Evolutionary conservation across 2,888 invertebrate species (phyloP).

Genomic region (Lithophane socia): DNA sequence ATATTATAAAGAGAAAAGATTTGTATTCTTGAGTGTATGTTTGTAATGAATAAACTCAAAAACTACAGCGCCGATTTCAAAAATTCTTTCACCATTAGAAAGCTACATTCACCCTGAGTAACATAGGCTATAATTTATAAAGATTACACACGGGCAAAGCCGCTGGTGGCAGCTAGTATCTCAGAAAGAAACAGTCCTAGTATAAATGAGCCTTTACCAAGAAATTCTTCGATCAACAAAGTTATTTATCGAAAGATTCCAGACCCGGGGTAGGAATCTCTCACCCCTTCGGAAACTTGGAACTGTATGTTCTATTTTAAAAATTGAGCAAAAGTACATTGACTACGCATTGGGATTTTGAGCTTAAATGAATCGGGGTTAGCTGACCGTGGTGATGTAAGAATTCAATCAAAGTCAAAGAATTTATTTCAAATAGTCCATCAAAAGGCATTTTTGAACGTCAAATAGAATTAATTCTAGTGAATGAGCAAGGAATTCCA

Average conservation of each 20-base stretch:
- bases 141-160: too few relatives aligned
- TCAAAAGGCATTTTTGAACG: background rate
- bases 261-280: constrained; percentile 26
- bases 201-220: background rate
- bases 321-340: background rate
- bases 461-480: background rate
- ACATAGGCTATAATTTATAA: too few relatives aligned
- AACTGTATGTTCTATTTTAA: constrained; percentile 14
- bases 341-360: background rate
- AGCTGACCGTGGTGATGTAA: background rate
- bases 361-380: background rate
- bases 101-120: too few relatives aligned
- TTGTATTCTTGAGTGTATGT: too few relatives aligned
- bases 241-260: constrained; percentile 49
- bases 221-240: constrained; percentile 38
- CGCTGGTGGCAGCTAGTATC: too few relatives aligned
- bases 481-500: too few relatives aligned
- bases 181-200: background rate
- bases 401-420: background rate
- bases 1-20: too few relatives aligned
- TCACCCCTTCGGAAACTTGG: constrained; percentile 14
- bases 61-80: too few relatives aligned
- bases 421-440: background rate
- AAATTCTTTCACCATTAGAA: too few relatives aligned
- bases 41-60: too few relatives aligned